Percentiles rank a stretch among this genome's conserved stretches.
phyloP scores from a whole-genome alignment of 2,113 vertebrate species.

The Salvelinus namaycush region DNA sequence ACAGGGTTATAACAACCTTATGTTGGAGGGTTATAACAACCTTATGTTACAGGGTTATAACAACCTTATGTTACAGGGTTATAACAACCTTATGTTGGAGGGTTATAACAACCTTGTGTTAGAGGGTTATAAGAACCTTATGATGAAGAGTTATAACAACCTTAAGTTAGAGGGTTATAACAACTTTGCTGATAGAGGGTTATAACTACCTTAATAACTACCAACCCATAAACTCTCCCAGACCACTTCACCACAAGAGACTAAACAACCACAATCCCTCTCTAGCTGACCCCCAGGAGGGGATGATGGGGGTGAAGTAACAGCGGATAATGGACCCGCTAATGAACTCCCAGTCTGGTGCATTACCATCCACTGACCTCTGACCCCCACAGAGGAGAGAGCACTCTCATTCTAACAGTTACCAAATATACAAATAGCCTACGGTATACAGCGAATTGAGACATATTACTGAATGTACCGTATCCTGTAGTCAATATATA shows the following conservation, averaged over 20 bases:
- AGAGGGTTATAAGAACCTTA: too few species aligned
- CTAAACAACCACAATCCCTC: background rate
- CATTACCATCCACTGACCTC: background rate
- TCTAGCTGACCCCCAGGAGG: background rate
- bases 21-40: too few species aligned
- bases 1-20: too few species aligned
- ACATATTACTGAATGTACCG: background rate
- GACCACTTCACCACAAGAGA: background rate
- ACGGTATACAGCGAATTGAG: background rate
- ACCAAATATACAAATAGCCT: background rate
- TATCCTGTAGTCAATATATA: background rate
- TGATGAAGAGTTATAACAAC: too few species aligned
- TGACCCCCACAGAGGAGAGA: background rate
- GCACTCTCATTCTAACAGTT: background rate
- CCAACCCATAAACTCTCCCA: too few species aligned
- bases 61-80: background rate
- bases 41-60: too few species aligned
- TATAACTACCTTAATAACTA: too few species aligned
- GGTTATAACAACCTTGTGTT: background rate
- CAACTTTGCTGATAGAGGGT: too few species aligned
- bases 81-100: background rate
- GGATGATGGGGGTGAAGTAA: constrained; percentile 10
- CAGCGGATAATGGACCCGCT: constrained; percentile 20
- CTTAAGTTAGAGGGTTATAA: too few species aligned
- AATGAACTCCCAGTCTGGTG: constrained; percentile 6